phyloP scores from a whole-genome alignment of 1,140 invertebrate genomes.

The Rhagoletis pomonella region DNA sequence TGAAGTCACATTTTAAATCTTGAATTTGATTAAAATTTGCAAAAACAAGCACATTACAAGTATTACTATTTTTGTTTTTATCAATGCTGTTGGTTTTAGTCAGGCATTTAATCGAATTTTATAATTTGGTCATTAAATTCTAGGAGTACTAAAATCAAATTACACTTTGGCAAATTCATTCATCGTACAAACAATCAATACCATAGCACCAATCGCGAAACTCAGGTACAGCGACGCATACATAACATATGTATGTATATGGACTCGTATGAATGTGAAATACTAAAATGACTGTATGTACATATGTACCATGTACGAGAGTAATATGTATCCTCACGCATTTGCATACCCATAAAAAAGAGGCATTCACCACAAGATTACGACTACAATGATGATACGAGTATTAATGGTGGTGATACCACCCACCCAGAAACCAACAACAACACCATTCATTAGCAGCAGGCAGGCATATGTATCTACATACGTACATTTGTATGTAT shows the following conservation, averaged over 20 bases:
- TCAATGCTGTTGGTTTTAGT: too few species aligned
- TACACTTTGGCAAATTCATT: not conserved
- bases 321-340: too few species aligned
- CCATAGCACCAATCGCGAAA: not conserved
- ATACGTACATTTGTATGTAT: too few species aligned
- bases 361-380: slow-evolving; percentile 17
- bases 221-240: not conserved
- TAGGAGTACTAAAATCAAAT: not conserved
- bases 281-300: too few species aligned
- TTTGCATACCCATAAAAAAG: slow-evolving; percentile 3
- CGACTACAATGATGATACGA: slow-evolving; percentile 14
- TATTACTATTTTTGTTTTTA: too few species aligned
- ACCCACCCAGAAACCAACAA: slow-evolving; percentile 20
- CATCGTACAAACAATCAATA: not conserved
- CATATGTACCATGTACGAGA: too few species aligned
- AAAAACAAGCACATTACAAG: too few species aligned
- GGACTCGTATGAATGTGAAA: not conserved
- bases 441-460: slow-evolving; percentile 36
- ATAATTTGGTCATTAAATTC: not conserved
- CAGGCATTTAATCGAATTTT: not conserved
- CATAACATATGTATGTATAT: not conserved
- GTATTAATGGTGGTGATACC: slow-evolving; percentile 41
- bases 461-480: not conserved
- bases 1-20: too few species aligned
- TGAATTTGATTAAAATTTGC: too few species aligned